phyloP scores from a whole-genome alignment of 2,113 vertebrate species.

The Burhinus oedicnemus region DNA sequence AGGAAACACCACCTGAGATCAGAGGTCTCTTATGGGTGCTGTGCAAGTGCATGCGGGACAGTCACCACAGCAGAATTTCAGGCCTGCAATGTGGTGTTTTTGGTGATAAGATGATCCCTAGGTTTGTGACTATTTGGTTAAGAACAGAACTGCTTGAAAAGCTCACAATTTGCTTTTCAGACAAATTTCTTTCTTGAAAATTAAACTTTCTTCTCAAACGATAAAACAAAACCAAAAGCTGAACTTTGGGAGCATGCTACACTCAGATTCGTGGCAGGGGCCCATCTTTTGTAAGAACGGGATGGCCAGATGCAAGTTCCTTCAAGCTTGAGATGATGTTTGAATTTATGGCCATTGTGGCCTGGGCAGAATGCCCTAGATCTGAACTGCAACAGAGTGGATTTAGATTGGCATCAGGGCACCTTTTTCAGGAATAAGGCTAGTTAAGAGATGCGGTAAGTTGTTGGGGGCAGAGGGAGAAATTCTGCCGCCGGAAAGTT shows the following conservation, averaged over 20 bases:
- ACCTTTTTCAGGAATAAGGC: not conserved
- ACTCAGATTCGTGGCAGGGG: not conserved
- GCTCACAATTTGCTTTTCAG: not conserved
- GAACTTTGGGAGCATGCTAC: not conserved
- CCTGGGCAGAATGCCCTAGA: not conserved
- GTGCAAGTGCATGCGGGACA: not conserved
- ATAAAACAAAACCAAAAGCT: not conserved
- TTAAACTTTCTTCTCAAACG: not conserved
- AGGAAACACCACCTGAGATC: not conserved
- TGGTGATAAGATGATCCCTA: not conserved
- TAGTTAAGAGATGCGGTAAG: not conserved
- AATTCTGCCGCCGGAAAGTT: not conserved
- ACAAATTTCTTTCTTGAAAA: not conserved
- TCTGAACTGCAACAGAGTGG: not conserved
- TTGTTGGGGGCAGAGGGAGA: not conserved
- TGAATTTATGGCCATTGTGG: not conserved
- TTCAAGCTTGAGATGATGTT: not conserved
- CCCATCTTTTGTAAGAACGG: not conserved
- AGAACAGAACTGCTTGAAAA: not conserved
- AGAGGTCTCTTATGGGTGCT: not conserved
- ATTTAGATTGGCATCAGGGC: not conserved
- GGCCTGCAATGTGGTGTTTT: not conserved
- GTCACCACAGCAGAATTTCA: not conserved
- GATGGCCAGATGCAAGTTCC: not conserved
- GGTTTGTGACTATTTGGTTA: not conserved